These are phyloP conservation scores for Anoplius nigerrimus DNA, from an alignment of 2,888 invertebrate genomes.

Conservation along the genomic window DNA sequence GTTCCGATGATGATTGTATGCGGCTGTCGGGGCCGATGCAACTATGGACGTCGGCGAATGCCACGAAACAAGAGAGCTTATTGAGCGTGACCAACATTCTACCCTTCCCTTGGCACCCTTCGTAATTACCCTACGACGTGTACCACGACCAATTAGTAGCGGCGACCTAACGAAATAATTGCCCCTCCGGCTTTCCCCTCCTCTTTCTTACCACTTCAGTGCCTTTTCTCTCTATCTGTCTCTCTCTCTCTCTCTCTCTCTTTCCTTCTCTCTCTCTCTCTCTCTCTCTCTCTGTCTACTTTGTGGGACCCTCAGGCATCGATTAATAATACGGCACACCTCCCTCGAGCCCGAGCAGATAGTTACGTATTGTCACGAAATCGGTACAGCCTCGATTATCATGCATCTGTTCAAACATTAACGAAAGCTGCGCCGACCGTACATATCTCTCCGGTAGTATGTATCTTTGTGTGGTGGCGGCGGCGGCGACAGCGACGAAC, in stretches of 20 bases:
- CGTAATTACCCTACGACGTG: constrained; percentile 45
- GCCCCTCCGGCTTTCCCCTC: constrained; percentile 10
- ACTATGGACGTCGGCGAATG: neutral
- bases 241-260: too few species aligned
- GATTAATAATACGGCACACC: neutral
- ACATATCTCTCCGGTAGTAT: constrained; percentile 19
- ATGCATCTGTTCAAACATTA: constrained; percentile 51
- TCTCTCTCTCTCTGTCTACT: too few species aligned
- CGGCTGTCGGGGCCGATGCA: neutral
- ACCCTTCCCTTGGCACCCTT: constrained; percentile 40
- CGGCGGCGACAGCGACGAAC: too few species aligned
- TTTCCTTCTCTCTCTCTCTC: too few species aligned
- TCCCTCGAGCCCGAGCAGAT: neutral
- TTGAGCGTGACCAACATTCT: constrained; percentile 49
- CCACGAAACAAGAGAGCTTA: constrained; percentile 36
- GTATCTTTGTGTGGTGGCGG: constrained; percentile 8
- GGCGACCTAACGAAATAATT: constrained; percentile 49
- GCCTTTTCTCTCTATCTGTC: too few species aligned
- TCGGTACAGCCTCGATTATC: constrained; percentile 23
- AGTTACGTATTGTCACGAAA: constrained; percentile 13
- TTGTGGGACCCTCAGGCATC: too few species aligned
- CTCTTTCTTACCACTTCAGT: too few species aligned
- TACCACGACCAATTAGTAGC: constrained; percentile 51
- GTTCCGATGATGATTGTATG: too few species aligned
- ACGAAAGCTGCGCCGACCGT: constrained; percentile 23